phyloP scores from a whole-genome alignment of 2,113 vertebrate species.

The Reinhardtius hippoglossoides region DNA sequence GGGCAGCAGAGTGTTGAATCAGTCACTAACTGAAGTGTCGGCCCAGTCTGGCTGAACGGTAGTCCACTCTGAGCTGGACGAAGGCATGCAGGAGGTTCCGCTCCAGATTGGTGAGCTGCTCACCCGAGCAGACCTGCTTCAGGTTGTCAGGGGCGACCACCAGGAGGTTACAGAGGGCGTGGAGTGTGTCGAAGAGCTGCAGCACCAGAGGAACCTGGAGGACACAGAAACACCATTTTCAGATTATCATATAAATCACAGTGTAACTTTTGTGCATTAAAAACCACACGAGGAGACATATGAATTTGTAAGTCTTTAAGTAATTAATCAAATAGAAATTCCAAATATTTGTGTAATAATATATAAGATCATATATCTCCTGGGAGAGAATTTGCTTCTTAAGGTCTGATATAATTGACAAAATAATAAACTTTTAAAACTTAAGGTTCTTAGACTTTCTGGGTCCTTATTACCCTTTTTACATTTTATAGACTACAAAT shows the following conservation, averaged over 20 bases:
- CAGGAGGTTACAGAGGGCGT: constrained; percentile 98
- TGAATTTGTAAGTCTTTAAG: too few species aligned
- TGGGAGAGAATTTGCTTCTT: too few species aligned
- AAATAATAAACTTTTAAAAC: neutral
- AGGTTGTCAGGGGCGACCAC: constrained; percentile 98
- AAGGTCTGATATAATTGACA: too few species aligned
- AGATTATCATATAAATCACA: neutral
- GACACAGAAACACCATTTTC: neutral
- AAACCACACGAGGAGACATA: too few species aligned
- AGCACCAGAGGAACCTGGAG: constrained; percentile 93
- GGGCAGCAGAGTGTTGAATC: constrained; percentile 59
- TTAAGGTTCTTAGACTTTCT: neutral
- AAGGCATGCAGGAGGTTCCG: constrained; percentile 98
- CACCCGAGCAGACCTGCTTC: constrained; percentile 98
- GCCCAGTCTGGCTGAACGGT: constrained; percentile 93
- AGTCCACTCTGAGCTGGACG: constrained; percentile 96
- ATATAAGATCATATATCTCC: too few species aligned
- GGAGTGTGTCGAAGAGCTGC: constrained; percentile 98
- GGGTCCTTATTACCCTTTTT: too few species aligned
- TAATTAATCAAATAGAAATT: too few species aligned
- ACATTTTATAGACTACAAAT: too few species aligned
- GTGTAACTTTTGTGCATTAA: too few species aligned
- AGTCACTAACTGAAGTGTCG: constrained; percentile 95
- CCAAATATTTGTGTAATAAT: too few species aligned
- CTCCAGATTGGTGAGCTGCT: constrained; percentile 98